Base-by-base conservation (phyloP, 2,888 invertebrate genomes). In the Rhogogaster chlorosoma region DNA sequence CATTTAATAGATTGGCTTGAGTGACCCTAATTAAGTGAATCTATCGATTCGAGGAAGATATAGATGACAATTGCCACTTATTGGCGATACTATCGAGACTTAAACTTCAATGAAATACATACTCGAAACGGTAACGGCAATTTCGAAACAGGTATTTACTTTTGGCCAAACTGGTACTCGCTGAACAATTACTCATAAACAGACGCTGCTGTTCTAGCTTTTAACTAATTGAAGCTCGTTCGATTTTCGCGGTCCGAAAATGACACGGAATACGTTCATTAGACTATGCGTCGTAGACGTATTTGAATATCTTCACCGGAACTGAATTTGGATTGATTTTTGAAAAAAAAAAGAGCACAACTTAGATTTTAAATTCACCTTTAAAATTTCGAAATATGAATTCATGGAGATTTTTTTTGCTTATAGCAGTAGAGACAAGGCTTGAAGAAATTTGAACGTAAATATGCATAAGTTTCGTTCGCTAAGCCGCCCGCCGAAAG, bases 391-490 rank as follows among this genome's bases (percentile, higher is more conserved):
- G 57, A 57, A 57, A 9, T 9, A 57, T 9, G 22, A 57, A 57
- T 57, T 18, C 22, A 57, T 64, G 64, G 64, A 64, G 26, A 29
- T 61, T 32, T 61, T 22, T 61, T 61, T 3, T 26, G 26, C n/a
- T 1, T 0, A 26, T 15, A 4, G 10, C 15, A 4, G 32, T 5
- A 32, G 32, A 32, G 32, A 67, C 22, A 22, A 45, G 42, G 26
- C 73, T 73, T 38, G 22, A 42, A 42, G 1, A 26, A 22, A 73
- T 38, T 9, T 2, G 42, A 42, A 26, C 3, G 53, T 53, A 77
- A 77, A 77, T 77, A 77, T 77, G 77, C 32, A 29, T 53, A 38
- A 0, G n/a, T 77, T 53, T 29, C 9, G 53, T 77, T 38, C 18
- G 53, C 26, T 49, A 77, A 77, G 49, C 26, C 53, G n/a, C 38